A percentile compares a stretch with the other conserved stretches of the same genome.
phyloP scores from a whole-genome alignment of 2,888 invertebrate genomes.

The Aphidius colemani region DNA sequence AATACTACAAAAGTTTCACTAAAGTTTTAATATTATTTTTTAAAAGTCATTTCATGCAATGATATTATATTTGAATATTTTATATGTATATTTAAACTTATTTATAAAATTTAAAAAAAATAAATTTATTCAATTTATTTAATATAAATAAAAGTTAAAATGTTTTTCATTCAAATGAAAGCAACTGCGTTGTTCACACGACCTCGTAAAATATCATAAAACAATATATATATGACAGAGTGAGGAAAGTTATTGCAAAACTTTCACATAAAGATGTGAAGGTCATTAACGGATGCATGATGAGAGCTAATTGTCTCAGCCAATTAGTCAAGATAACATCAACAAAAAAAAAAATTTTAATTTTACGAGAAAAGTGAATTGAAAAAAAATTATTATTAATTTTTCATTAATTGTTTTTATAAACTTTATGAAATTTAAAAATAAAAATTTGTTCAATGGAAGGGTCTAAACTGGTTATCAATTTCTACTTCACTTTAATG shows the following conservation, averaged over 20 bases:
- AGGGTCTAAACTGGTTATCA: too few relatives aligned
- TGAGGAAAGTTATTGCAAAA: slow-evolving; percentile 52
- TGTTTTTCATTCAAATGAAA: slow-evolving; percentile 14
- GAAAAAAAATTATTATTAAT: not conserved
- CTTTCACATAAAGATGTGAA: slow-evolving; percentile 49
- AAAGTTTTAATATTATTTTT: too few relatives aligned
- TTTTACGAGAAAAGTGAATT: not conserved
- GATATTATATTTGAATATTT: not conserved
- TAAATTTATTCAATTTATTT: not conserved
- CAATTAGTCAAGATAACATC: slow-evolving; percentile 12
- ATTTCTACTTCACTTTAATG: too few relatives aligned
- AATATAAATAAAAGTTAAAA: not conserved
- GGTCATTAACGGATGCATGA: slow-evolving; percentile 51
- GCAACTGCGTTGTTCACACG: slow-evolving; percentile 5
- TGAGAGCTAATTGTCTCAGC: slow-evolving; percentile 15
- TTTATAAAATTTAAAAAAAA: too few relatives aligned
- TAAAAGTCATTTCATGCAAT: not conserved
- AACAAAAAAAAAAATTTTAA: too few relatives aligned
- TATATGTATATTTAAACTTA: not conserved
- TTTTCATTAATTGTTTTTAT: not conserved
- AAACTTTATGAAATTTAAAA: not conserved
- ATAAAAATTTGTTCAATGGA: too few relatives aligned
- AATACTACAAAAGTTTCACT: too few relatives aligned
- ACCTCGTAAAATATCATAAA: slow-evolving; percentile 36
- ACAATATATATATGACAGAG: slow-evolving; percentile 37